Evolutionary conservation across 2,797 vertebrate genomes (phyloP).

Genomic region (Saguinus oedipus): DNA sequence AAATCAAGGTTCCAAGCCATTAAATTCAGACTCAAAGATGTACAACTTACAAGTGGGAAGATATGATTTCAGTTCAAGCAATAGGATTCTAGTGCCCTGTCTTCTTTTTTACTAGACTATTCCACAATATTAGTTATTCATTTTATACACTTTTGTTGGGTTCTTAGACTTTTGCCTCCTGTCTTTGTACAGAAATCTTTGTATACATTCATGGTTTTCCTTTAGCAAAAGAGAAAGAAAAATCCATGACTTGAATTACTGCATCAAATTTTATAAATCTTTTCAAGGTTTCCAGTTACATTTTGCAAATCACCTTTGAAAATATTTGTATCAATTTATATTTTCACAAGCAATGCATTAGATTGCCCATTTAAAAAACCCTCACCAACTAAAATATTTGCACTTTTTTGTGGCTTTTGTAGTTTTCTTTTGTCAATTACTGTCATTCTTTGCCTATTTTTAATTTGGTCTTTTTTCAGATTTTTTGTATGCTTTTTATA

Average conservation of each 20-base stretch:
- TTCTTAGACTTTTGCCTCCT: background rate
- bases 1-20: background rate
- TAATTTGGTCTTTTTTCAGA: background rate
- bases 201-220: background rate
- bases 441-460: background rate
- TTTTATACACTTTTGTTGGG: background rate
- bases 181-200: background rate
- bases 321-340: slow-evolving; percentile 10
- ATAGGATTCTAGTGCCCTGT: background rate
- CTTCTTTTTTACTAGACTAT: background rate
- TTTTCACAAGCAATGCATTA: background rate
- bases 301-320: background rate
- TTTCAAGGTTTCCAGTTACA: background rate
- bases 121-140: background rate
- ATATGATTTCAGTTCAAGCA: background rate
- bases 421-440: background rate
- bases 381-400: background rate
- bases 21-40: background rate
- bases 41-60: background rate
- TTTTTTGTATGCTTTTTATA: background rate
- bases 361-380: background rate
- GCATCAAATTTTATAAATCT: background rate
- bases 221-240: background rate
- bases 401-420: background rate
- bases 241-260: background rate